A percentile compares a stretch with the other conserved stretches of the same genome.
Evolutionary conservation across 2,797 vertebrate species (phyloP).

Genomic region (Falco cherrug): DNA sequence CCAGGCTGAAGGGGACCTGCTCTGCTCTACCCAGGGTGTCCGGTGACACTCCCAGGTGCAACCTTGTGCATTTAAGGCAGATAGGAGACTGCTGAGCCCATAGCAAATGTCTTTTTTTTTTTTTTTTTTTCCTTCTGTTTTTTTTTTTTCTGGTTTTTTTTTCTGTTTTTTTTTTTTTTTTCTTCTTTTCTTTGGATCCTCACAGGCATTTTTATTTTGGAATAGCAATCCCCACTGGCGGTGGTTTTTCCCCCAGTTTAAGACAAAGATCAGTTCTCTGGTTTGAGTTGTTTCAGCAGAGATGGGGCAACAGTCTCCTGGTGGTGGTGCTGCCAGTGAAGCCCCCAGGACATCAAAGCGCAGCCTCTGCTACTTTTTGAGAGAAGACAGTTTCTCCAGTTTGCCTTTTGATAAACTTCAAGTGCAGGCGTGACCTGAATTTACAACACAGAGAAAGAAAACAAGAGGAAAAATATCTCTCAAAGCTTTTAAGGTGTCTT

Average conservation of each 20-base stretch:
- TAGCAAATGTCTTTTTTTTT: fast-evolving
- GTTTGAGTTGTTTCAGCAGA: neutral
- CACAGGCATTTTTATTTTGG: fast-evolving
- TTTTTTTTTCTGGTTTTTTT: no score
- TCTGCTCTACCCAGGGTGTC: neutral
- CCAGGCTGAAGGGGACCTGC: neutral
- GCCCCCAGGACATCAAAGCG: neutral
- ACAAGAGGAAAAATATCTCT: neutral
- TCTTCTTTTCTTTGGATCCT: neutral
- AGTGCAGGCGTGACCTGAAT: conserved; percentile 43
- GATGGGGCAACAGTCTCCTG: neutral
- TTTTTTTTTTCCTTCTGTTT: no score
- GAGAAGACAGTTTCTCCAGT: neutral
- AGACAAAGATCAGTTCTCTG: fast-evolving
- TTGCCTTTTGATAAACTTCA: conserved; percentile 52
- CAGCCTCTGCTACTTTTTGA: neutral
- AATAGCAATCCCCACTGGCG: fast-evolving
- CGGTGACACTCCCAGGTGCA: neutral
- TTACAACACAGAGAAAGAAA: neutral
- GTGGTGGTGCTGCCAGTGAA: fast-evolving
- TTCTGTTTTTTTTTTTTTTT: no score
- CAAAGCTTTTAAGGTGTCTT: conserved; percentile 30
- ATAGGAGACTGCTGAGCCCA: fast-evolving
- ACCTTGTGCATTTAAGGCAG: fast-evolving
- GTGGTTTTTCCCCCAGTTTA: fast-evolving